Base-by-base conservation (phyloP, 2,113 vertebrate species). In the Thomomys bottae region DNA sequence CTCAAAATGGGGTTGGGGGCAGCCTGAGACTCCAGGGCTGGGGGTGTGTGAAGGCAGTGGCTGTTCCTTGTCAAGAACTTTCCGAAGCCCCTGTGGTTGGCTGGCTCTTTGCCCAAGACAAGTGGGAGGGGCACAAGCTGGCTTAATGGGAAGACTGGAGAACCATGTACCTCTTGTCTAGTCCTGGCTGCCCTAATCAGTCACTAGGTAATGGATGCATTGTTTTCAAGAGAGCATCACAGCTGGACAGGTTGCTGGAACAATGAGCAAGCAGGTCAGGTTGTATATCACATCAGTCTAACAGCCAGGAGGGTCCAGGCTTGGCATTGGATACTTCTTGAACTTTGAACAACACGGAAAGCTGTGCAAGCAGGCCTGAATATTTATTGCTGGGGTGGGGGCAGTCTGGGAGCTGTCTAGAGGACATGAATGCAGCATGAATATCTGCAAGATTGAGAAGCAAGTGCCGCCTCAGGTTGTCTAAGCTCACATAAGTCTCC, bases 201-300 rank as follows among this genome's bases (percentile, higher is more conserved):
- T 97, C 96, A 84, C 90, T 18, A 63, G 54, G 57, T 93, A 90
- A 92, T 90, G 84, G 92, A 34, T 2, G 45, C 85, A 66, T 88
- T 90, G 85, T 91, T 88, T 83, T 54, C 38, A 8, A 8, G 81
- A 59, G 30, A 84, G 57, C 67, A 36, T 1, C 3, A 78, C 85
- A 88, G 77, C 93, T 77, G 93, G 82, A 30, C 42, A 0, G 12
- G 68, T 8, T 9, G 15, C 6, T 54, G 17, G 49, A 54, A 15
- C 49, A 54, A 15, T 12, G 14, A 54, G 49, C 49, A 54, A 54
- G 49, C 14, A 15, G 14, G 15, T 54, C 49, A 49, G 61, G 26
- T 23, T 1, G 36, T 6, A 3, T 57, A 8, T 64, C 88, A 40
- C 76, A 30, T 38, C 32, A 32, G 26, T 45, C 11, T 66, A 36